Base-by-base conservation (phyloP, 2,797 vertebrate species). In the Rhinatrema bivittatum region DNA sequence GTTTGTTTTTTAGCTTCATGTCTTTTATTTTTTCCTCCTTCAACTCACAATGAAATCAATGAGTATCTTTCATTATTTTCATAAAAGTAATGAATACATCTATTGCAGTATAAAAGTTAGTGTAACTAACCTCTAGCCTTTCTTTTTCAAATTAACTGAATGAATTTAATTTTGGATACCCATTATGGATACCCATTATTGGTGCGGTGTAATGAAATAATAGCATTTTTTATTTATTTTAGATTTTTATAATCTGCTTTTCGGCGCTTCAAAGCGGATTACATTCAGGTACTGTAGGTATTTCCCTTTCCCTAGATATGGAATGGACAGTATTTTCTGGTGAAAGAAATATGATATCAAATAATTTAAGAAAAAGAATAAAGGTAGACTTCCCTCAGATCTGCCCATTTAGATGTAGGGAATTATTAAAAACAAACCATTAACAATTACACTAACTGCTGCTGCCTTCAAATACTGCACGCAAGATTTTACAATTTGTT, bases 1-100 rank as follows among this genome's bases (percentile, higher is more conserved):
- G 80, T 79, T 81, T 78, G 55, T 55, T 73, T 67, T n/a, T 81
- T 86, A 81, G 52, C 54, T 46, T 59, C 58, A 18, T 70, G 70
- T 68, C 67, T 69, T 71, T 55, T 74, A 65, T 71, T 77, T 32
- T 41, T 70, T 69, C 32, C 48, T 76, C 56, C 42, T 70, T 64
- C 72, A 61, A 52, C 39, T 71, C 62, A 51, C 53, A 57, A 50
- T 55, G 36, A 57, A 79, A 62, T n/a, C n/a, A n/a, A 55, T 24
- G 35, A 63, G 40, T 42, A 39, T n/a, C 56, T 66, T 51, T 64
- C 65, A 62, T 40, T 24, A n/a, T 42, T 47, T 63, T 56, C 18
- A 2, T 60, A 63, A 70, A 52, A 56, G 75, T 72, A 75, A 68
- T 55, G 57, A 60, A 35, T 50, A 64, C 65, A 60, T 47, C 68